Conservation (phyloP, 2,888 invertebrate species). For the Diadromus collaris region DNA sequence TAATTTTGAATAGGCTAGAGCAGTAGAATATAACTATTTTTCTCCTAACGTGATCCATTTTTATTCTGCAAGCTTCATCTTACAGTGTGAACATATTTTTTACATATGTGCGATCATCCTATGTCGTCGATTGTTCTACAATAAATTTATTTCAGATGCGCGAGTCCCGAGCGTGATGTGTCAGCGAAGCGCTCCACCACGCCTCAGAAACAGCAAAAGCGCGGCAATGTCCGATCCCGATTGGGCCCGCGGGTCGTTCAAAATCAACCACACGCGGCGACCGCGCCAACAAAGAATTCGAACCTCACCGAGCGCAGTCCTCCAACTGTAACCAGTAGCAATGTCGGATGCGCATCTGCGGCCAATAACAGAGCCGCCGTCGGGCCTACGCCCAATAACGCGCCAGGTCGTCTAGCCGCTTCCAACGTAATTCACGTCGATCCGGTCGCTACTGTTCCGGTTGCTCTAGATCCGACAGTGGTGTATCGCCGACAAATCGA, state of each 20-base stretch:
- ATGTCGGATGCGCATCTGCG: not conserved
- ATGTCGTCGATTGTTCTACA: not conserved
- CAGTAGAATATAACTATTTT: not conserved
- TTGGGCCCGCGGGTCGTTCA: constrained; percentile 14
- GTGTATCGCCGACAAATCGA: constrained; percentile 24
- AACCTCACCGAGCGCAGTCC: not conserved
- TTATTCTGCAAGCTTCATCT: not conserved
- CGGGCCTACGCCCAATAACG: not conserved
- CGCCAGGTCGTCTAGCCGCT: not conserved
- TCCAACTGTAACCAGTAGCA: not conserved
- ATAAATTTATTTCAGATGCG: constrained; percentile 29
- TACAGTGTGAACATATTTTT: too few species aligned
- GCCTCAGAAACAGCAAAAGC: constrained; percentile 36
- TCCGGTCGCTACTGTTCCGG: constrained; percentile 2
- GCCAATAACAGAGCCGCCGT: not conserved
- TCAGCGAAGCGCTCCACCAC: not conserved
- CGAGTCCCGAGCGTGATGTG: not conserved
- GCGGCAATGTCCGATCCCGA: constrained; percentile 36
- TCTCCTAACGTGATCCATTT: not conserved
- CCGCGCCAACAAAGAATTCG: not conserved
- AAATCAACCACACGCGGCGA: not conserved
- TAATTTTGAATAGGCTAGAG: too few species aligned
- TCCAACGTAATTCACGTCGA: not conserved
- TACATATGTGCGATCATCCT: not conserved
- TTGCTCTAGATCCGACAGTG: constrained; percentile 24